Evolutionary conservation across 2,113 vertebrate species (phyloP).

Genomic region (Brienomyrus longianalis): DNA sequence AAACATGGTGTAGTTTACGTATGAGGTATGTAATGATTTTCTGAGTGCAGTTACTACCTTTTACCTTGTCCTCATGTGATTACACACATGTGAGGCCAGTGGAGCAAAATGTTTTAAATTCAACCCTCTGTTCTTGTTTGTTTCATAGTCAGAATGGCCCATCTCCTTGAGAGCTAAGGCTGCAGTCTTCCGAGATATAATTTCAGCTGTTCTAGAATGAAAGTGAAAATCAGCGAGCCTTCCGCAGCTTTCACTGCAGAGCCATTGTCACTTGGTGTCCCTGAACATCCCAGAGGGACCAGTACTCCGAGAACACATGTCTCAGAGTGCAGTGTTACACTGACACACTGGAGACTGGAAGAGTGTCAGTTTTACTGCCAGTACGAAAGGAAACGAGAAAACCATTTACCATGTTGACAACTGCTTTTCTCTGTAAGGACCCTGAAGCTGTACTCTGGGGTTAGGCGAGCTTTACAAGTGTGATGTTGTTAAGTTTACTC

Average conservation of each 20-base stretch:
- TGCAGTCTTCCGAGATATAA: neutral
- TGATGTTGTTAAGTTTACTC: neutral
- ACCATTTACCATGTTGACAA: conserved; percentile 40
- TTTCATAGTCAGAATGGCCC: neutral
- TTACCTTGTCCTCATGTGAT: neutral
- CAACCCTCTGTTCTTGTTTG: neutral
- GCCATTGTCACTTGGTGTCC: neutral
- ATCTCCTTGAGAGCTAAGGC: neutral
- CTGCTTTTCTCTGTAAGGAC: conserved; percentile 33
- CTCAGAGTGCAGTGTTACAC: conserved; percentile 20
- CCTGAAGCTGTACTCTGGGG: conserved; percentile 17
- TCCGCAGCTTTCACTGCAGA: neutral
- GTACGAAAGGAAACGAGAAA: conserved; percentile 50
- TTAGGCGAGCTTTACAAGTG: conserved; percentile 28
- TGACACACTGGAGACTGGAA: conserved; percentile 48
- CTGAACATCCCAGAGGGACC: neutral
- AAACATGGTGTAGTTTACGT: neutral
- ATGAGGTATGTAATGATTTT: neutral
- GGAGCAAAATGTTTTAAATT: conserved; percentile 6
- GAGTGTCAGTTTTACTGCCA: conserved; percentile 51
- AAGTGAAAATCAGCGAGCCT: neutral
- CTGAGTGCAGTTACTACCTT: neutral
- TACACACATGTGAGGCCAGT: neutral
- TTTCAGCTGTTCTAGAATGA: neutral
- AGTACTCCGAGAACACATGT: neutral